Percentiles rank a stretch among this genome's conserved stretches.
Conservation (phyloP, 1,140 invertebrate genomes). For the Prorops nasuta region DNA sequence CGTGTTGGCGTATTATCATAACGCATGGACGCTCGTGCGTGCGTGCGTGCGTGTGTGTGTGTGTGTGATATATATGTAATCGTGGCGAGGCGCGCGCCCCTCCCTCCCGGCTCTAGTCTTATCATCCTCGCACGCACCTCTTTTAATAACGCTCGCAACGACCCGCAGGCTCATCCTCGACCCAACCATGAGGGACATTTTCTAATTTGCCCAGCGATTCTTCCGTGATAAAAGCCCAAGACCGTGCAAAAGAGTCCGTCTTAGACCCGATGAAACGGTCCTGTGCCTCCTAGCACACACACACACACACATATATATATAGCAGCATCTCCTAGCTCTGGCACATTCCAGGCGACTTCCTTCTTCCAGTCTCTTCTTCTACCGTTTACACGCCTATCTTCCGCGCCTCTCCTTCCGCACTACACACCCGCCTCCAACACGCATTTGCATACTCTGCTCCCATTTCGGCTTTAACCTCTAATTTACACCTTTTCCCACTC, state of each 20-base stretch:
- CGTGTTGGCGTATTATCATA: slow-evolving; percentile 8
- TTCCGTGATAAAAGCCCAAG: slow-evolving; percentile 9
- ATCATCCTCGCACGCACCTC: background rate
- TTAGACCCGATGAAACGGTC: background rate
- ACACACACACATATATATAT: background rate
- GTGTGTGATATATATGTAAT: no score
- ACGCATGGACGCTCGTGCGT: background rate
- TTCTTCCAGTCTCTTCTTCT: no score
- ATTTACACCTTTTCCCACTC: no score
- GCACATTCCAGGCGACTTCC: no score
- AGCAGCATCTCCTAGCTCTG: background rate
- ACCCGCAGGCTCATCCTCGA: slow-evolving; percentile 9
- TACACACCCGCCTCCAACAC: no score
- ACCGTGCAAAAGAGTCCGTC: background rate
- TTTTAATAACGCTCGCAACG: slow-evolving; percentile 9
- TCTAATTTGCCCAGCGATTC: slow-evolving; percentile 12
- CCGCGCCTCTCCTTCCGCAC: no score
- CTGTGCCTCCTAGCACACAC: slow-evolving; percentile 1
- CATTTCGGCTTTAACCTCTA: no score
- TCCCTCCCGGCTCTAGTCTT: no score
- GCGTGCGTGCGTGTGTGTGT: slow-evolving; percentile 4
- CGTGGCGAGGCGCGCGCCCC: no score
- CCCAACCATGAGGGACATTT: slow-evolving; percentile 8
- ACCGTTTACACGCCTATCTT: no score
- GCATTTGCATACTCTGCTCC: no score